These are phyloP conservation scores for Python bivittatus DNA, from an alignment of 2,113 vertebrate species.

Conservation along the genomic window DNA sequence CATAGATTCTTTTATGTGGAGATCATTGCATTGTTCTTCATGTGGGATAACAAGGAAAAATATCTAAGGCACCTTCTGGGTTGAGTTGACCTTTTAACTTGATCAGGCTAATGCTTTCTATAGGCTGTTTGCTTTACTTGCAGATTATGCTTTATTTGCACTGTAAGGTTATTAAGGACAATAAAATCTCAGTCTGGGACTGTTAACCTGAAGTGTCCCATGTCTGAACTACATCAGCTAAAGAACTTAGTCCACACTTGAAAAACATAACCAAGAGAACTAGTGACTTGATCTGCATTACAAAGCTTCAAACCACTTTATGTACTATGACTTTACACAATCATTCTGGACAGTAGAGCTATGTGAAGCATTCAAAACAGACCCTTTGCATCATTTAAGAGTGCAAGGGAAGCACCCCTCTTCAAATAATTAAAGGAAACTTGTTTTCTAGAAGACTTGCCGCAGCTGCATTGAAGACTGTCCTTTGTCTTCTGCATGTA, in stretches of 20 bases:
- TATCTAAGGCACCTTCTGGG: background rate
- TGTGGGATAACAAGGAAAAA: background rate
- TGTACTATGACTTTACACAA: background rate
- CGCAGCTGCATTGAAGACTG: background rate
- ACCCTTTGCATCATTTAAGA: background rate
- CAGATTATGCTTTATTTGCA: background rate
- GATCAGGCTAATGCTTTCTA: background rate
- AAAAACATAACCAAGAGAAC: background rate
- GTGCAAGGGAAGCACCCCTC: background rate
- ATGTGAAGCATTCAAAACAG: background rate
- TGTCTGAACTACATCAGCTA: background rate
- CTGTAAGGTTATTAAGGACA: background rate
- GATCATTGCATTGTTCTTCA: background rate
- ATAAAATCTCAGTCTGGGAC: background rate
- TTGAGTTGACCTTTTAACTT: background rate
- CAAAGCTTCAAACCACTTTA: background rate
- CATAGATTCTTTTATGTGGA: background rate
- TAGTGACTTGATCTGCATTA: background rate
- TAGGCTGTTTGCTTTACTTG: background rate
- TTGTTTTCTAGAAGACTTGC: background rate
- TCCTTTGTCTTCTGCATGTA: background rate
- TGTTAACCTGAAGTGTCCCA: background rate
- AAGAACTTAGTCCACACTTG: background rate
- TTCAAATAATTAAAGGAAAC: background rate
- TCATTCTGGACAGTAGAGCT: background rate